Conservation (phyloP, 1,140 invertebrate genomes). For the Lysiphlebus fabarum region DNA sequence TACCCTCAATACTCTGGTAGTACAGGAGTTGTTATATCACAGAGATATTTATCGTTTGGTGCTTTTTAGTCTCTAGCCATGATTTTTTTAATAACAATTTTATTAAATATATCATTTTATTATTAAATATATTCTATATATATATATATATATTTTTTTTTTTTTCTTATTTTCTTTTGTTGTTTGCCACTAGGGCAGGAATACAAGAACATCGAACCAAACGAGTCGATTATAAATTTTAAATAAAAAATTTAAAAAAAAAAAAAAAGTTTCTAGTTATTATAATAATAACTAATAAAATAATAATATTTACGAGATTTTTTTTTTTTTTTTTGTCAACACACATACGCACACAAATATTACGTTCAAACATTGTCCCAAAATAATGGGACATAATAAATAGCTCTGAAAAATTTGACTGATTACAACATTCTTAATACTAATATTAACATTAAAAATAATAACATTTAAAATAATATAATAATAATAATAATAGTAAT, state of each 20-base stretch:
- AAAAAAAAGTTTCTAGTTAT: no score
- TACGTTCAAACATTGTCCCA: constrained; percentile 13
- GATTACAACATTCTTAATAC: neutral
- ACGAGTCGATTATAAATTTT: no score
- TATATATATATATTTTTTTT: constrained; percentile 4
- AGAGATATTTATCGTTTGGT: constrained; percentile 46
- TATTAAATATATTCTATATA: constrained; percentile 1
- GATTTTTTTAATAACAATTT: constrained; percentile 9
- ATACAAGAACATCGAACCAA: no score
- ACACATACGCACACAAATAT: constrained; percentile 17
- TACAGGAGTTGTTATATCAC: constrained; percentile 42
- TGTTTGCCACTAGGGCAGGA: no score
- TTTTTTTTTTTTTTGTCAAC: neutral
- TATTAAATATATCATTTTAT: neutral
- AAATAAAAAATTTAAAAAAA: no score
- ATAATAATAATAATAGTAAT: neutral
- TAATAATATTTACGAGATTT: constrained; percentile 11
- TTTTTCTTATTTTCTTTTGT: no score
- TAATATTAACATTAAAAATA: neutral
- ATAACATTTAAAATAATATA: constrained; percentile 3
- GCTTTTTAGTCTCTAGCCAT: constrained; percentile 24
- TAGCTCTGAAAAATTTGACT: constrained; percentile 15
- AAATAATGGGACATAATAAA: constrained; percentile 19
- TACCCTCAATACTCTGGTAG: constrained; percentile 42
- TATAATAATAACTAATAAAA: neutral